Conservation (phyloP, 2,113 vertebrate species). For the Petaurus breviceps region DNA sequence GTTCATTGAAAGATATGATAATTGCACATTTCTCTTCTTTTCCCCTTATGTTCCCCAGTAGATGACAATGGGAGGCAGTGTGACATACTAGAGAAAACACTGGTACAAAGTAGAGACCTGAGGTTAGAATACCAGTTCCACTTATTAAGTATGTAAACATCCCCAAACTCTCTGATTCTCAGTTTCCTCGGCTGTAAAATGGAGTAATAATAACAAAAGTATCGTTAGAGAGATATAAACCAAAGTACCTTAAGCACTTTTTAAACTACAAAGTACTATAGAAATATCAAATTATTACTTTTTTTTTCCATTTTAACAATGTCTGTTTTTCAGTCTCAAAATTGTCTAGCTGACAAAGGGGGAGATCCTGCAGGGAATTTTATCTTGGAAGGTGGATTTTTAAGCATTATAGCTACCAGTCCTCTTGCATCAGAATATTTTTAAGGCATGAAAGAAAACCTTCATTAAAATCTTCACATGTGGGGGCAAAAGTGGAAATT, state of each 20-base stretch:
- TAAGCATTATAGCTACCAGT: not conserved
- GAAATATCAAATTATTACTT: slow-evolving; percentile 3
- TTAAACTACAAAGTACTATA: not conserved
- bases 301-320: slow-evolving; percentile 21
- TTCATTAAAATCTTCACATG: slow-evolving; percentile 37
- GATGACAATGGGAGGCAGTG: not conserved
- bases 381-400: slow-evolving; percentile 14
- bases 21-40: not conserved
- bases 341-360: not conserved
- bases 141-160: not conserved
- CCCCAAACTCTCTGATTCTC: not conserved
- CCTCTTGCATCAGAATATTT: not conserved
- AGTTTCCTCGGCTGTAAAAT: not conserved
- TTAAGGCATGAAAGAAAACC: slow-evolving; percentile 21
- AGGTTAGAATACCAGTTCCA: not conserved
- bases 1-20: not conserved
- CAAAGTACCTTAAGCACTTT: not conserved
- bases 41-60: not conserved
- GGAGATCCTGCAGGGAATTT: not conserved
- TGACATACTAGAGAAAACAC: not conserved
- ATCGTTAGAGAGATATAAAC: not conserved
- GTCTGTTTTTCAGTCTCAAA: not conserved
- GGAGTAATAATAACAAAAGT: not conserved
- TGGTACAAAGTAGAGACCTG: not conserved
- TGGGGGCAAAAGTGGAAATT: not conserved